Evolutionary conservation across 2,888 invertebrate genomes (phyloP).

Genomic region (Eurytoma californica): DNA sequence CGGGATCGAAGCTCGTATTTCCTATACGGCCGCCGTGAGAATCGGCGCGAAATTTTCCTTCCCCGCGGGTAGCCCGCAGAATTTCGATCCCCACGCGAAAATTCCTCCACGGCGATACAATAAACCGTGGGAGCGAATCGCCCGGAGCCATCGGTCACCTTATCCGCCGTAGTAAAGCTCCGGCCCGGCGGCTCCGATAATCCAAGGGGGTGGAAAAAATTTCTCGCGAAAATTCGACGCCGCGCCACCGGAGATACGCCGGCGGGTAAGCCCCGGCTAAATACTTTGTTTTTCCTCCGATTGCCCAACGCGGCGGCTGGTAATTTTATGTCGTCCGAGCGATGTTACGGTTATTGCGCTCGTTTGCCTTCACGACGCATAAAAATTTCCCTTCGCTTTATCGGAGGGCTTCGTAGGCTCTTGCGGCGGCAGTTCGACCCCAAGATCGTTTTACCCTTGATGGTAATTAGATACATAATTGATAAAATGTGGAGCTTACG

Average conservation of each 20-base stretch:
- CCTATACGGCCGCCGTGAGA: neutral
- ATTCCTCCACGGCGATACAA: conserved; percentile 3
- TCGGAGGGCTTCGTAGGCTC: too few relatives aligned
- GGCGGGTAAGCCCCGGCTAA: neutral
- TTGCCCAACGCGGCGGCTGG: neutral
- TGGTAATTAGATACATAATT: too few relatives aligned
- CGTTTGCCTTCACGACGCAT: neutral
- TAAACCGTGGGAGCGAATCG: conserved; percentile 18
- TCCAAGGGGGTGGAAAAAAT: neutral
- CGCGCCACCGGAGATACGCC: neutral
- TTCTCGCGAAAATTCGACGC: conserved; percentile 12
- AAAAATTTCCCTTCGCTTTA: too few relatives aligned
- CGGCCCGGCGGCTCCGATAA: neutral
- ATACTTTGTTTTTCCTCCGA: conserved; percentile 12
- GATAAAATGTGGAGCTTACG: too few relatives aligned
- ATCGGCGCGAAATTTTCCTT: conserved; percentile 5
- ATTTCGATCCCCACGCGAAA: neutral
- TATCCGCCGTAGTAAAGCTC: conserved; percentile 25
- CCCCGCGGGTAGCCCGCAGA: too few relatives aligned
- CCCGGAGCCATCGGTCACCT: conserved; percentile 28
- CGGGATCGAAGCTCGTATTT: neutral
- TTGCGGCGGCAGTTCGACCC: too few relatives aligned
- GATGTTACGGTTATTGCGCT: conserved; percentile 6
- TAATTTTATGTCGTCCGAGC: neutral
- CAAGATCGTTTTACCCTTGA: too few relatives aligned